A percentile compares a stretch with the other conserved stretches of the same genome.
Conservation (phyloP, 92 coral and sea anemone species). For the Epizoanthus stellaris region DNA sequence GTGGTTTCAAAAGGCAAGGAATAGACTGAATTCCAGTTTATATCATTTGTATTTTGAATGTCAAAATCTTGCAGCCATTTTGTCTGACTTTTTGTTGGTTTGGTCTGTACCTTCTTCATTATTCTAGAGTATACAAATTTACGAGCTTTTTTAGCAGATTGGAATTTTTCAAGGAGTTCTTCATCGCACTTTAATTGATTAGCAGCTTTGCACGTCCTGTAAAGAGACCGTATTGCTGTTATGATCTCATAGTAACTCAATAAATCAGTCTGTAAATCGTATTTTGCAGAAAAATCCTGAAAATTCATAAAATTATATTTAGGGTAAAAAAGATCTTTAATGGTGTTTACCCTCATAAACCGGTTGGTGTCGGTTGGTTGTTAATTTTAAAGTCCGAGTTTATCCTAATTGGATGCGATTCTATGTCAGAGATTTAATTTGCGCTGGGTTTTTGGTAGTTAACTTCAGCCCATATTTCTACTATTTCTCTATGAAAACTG, state of each 20-base stretch:
- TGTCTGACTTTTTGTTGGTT: background rate
- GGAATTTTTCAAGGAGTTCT: too few relatives aligned
- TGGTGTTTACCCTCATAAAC: background rate
- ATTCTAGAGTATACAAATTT: background rate
- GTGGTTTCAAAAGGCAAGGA: background rate
- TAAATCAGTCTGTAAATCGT: background rate
- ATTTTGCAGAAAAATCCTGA: background rate
- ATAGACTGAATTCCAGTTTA: background rate
- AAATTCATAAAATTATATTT: background rate
- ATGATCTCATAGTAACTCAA: background rate
- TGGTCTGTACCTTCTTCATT: background rate
- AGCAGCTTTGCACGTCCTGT: background rate
- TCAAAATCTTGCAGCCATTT: background rate
- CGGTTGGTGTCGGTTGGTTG: background rate
- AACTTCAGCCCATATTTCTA: background rate
- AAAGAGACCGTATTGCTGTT: background rate
- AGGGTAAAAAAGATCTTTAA: background rate
- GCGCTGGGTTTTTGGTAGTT: background rate
- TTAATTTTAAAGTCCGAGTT: background rate
- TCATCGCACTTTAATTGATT: too few relatives aligned
- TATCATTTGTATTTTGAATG: background rate
- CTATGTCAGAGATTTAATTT: background rate
- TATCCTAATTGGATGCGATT: background rate
- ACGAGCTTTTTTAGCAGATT: background rate
- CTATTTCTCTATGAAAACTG: slow-evolving; percentile 7